Percentiles rank a stretch among this genome's conserved stretches.
phyloP scores from a whole-genome alignment of 2,113 vertebrate genomes.

The Burhinus oedicnemus region DNA sequence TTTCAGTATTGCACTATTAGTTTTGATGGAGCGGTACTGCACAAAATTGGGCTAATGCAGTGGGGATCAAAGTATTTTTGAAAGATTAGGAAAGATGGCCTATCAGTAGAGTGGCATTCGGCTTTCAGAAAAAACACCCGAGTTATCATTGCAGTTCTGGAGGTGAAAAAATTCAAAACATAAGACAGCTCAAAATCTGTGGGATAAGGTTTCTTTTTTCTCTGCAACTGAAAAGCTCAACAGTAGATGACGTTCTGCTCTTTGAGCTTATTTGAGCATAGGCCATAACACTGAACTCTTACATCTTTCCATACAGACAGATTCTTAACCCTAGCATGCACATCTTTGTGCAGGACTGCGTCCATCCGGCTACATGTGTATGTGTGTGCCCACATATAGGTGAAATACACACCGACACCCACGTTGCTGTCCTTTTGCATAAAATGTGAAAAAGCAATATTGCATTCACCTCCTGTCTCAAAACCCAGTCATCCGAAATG shows the following conservation, averaged over 20 bases:
- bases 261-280: neutral
- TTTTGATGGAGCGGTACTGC: neutral
- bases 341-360: neutral
- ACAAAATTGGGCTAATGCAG: neutral
- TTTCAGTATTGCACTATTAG: neutral
- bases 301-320: neutral
- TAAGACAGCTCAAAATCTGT: neutral
- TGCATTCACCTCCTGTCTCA: neutral
- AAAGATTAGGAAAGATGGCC: neutral
- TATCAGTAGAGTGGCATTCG: neutral
- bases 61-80: neutral
- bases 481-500: neutral
- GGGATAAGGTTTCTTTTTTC: neutral
- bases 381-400: rapidly evolving
- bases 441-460: neutral
- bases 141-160: neutral
- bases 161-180: neutral
- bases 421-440: neutral
- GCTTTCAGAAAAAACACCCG: neutral
- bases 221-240: neutral
- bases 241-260: neutral
- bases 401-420: neutral
- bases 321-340: neutral
- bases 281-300: neutral
- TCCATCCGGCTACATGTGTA: too few relatives aligned